Conservation (phyloP, 2,888 invertebrate genomes). For the Eristalis pertinax region DNA sequence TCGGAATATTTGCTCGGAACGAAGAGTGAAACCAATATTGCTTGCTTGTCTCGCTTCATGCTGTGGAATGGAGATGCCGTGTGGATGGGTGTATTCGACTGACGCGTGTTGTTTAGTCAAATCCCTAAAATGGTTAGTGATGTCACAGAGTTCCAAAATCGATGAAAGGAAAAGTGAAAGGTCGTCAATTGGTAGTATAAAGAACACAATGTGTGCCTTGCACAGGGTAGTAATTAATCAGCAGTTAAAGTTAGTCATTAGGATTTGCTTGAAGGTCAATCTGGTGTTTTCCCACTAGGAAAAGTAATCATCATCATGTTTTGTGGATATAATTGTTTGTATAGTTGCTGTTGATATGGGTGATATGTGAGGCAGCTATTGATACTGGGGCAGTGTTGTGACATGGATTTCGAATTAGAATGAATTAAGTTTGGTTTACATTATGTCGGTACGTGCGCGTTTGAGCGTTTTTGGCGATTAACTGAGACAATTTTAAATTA, state of each 20-base stretch:
- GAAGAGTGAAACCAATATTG: slow-evolving; percentile 36
- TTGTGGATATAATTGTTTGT: slow-evolving; percentile 25
- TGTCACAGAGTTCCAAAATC: slow-evolving; percentile 58
- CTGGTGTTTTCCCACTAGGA: slow-evolving; percentile 36
- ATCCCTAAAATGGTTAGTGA: slow-evolving; percentile 62
- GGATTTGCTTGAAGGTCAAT: slow-evolving; percentile 39
- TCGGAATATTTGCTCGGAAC: slow-evolving; percentile 12
- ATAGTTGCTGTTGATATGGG: background rate
- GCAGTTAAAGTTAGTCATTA: slow-evolving; percentile 57
- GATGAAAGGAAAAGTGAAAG: slow-evolving; percentile 67
- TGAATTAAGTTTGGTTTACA: background rate
- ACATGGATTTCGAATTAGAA: background rate
- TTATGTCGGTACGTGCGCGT: background rate
- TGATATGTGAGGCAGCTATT: background rate
- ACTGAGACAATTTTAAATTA: background rate
- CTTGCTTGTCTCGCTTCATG: slow-evolving; percentile 57
- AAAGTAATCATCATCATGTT: slow-evolving; percentile 26
- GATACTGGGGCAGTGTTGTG: background rate
- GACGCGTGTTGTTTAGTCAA: slow-evolving; percentile 56
- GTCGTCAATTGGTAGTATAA: slow-evolving; percentile 43
- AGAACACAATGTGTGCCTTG: slow-evolving; percentile 20
- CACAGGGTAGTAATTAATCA: slow-evolving; percentile 54
- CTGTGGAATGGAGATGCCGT: slow-evolving; percentile 37
- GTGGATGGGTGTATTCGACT: slow-evolving; percentile 46
- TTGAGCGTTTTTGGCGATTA: background rate